Evolutionary conservation across 2,888 invertebrate species (phyloP).

Genomic region (Octonoba sinensis): DNA sequence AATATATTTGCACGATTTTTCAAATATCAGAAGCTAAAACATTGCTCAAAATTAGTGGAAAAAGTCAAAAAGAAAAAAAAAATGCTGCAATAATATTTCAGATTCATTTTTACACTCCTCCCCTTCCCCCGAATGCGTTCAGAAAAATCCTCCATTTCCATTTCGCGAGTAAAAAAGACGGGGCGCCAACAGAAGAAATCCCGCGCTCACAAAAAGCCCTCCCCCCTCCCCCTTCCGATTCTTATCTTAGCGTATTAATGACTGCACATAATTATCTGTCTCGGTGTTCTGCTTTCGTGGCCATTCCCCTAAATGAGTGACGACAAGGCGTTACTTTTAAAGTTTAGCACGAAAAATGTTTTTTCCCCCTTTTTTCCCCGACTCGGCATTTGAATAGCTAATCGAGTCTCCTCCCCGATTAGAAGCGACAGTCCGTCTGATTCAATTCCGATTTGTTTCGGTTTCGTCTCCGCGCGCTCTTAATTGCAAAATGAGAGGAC

Average conservation of each 20-base stretch:
- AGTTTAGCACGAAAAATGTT: conserved; percentile 14
- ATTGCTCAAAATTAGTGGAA: too few species aligned
- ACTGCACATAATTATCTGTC: conserved; percentile 54
- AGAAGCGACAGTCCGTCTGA: conserved; percentile 58
- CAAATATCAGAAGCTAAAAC: too few species aligned
- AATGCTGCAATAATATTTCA: too few species aligned
- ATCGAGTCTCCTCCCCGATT: conserved; percentile 35
- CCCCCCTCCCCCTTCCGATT: too few species aligned
- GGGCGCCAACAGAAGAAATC: too few species aligned
- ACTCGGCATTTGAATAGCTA: conserved; percentile 55
- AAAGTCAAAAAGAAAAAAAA: too few species aligned
- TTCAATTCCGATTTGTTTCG: conserved; percentile 61
- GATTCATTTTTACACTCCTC: too few species aligned
- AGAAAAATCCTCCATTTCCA: too few species aligned
- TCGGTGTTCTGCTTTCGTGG: conserved; percentile 41
- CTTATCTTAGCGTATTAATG: conserved; percentile 35
- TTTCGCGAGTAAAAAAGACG: too few species aligned
- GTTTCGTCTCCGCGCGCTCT: conserved; percentile 37
- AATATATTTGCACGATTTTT: too few species aligned
- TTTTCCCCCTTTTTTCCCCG: background rate
- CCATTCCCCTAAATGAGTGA: conserved; percentile 50
- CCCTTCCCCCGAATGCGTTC: too few species aligned
- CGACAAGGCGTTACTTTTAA: conserved; percentile 51
- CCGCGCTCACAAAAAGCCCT: too few species aligned
- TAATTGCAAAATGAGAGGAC: conserved; percentile 61